Conservation (phyloP, 2,888 invertebrate species). For the Isoperla grammatica region DNA sequence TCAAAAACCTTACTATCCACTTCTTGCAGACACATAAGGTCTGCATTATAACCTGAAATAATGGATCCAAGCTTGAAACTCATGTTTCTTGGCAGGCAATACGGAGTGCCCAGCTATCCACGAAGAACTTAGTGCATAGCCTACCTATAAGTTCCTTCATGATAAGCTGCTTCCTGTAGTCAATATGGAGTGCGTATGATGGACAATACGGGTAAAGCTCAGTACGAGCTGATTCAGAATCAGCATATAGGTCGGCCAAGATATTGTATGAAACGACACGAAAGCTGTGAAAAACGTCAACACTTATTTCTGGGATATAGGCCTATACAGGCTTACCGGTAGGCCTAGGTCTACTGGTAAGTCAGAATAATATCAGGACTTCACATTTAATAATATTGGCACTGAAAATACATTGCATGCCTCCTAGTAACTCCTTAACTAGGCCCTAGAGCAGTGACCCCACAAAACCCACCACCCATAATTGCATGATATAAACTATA, state of each 20-base stretch:
- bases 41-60: constrained; percentile 58
- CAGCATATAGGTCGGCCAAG: constrained; percentile 85
- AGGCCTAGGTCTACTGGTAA: background rate
- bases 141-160: constrained; percentile 74
- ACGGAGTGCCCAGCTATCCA: too few species aligned
- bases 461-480: too few species aligned
- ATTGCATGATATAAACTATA: too few species aligned
- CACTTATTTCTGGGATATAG: too few species aligned
- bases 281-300: constrained; percentile 49
- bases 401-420: constrained; percentile 12
- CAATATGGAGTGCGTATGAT: constrained; percentile 68
- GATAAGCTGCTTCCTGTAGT: constrained; percentile 81
- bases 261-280: constrained; percentile 86
- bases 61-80: background rate
- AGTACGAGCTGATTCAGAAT: constrained; percentile 68
- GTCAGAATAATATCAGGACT: background rate
- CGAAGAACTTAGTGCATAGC: constrained; percentile 10
- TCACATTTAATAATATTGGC: background rate
- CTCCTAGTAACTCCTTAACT: too few species aligned
- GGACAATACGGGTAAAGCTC: constrained; percentile 81
- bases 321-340: constrained; percentile 4
- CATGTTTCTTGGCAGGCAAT: too few species aligned
- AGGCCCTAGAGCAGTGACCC: too few species aligned
- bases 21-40: constrained; percentile 89
- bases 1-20: constrained; percentile 76